Evolutionary conservation across 2,113 vertebrate genomes (phyloP).

Genomic region (Empidonax alnorum): DNA sequence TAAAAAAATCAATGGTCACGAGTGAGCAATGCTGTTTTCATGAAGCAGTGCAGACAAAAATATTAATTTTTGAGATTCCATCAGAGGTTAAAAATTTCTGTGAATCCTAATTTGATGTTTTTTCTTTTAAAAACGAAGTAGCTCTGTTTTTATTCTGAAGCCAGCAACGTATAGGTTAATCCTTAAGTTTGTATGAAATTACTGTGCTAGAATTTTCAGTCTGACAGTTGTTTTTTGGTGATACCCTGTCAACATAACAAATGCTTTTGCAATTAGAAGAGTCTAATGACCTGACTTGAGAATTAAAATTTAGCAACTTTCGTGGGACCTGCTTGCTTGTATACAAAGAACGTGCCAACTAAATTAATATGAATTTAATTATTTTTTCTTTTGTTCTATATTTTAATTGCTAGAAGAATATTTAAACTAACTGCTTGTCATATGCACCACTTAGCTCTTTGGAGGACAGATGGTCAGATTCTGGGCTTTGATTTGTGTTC

Average conservation of each 20-base stretch:
- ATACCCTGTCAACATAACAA: not conserved
- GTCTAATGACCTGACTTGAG: not conserved
- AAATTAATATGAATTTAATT: not conserved
- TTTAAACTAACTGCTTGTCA: not conserved
- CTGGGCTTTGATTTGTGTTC: not conserved
- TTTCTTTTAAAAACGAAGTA: not conserved
- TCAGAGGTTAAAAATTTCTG: not conserved
- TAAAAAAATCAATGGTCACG: not conserved
- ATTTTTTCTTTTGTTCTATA: not conserved
- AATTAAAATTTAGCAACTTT: not conserved
- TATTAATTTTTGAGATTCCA: not conserved
- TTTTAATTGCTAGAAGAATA: not conserved
- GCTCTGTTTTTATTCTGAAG: not conserved
- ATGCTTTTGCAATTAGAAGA: not conserved
- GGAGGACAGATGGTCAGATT: not conserved
- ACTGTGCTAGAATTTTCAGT: not conserved
- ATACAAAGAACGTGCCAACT: not conserved
- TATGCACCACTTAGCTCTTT: not conserved
- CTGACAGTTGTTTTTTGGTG: not conserved
- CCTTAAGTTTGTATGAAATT: not conserved
- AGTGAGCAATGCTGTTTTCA: not conserved
- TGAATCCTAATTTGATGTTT: not conserved
- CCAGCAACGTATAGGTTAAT: not conserved
- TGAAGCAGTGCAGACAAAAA: not conserved
- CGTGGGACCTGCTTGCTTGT: not conserved